These are phyloP conservation scores for Neocrepidodera transversa DNA, from an alignment of 2,888 invertebrate species.

Conservation along the genomic window DNA sequence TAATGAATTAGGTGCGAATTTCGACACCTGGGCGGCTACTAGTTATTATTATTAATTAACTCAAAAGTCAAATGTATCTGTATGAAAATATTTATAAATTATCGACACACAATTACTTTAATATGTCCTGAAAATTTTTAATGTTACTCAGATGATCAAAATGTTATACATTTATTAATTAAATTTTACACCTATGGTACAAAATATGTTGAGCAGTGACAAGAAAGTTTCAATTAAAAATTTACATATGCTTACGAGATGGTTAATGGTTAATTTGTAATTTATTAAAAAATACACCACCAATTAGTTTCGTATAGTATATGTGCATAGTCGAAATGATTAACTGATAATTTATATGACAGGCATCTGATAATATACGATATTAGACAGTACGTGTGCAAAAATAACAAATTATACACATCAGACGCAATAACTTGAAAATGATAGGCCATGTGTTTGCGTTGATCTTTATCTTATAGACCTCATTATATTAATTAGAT, in stretches of 20 bases:
- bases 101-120: no score
- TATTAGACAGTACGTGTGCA: conserved; percentile 30
- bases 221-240: not conserved
- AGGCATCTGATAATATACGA: conserved; percentile 27
- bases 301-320: not conserved
- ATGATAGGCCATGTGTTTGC: conserved; percentile 34
- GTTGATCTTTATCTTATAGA: conserved; percentile 23
- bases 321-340: conserved; percentile 14
- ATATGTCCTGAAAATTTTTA: no score
- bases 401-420: conserved; percentile 33
- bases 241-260: not conserved
- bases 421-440: conserved; percentile 30
- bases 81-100: no score
- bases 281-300: not conserved
- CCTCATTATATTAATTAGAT: conserved; percentile 31
- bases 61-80: no score
- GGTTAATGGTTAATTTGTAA: not conserved
- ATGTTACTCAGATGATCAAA: no score
- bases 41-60: no score
- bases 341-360: conserved; percentile 30
- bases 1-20: no score
- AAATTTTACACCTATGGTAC: no score
- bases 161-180: no score
- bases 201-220: not conserved
- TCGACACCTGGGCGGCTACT: no score